These are phyloP conservation scores for Campoplex nolae DNA, from an alignment of 2,888 invertebrate species.

Conservation along the genomic window DNA sequence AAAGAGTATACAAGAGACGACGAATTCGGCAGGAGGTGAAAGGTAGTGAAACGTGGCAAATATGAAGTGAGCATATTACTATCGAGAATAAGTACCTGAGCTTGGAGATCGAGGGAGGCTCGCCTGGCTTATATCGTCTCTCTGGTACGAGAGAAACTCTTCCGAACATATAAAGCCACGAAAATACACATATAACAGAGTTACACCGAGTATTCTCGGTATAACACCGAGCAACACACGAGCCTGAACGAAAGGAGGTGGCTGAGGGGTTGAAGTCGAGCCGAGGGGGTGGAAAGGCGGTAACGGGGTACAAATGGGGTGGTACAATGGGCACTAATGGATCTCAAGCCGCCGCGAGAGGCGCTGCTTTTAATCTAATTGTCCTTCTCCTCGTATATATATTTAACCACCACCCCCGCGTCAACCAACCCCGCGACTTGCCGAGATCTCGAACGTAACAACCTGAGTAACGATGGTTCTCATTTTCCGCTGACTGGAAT, in stretches of 20 bases:
- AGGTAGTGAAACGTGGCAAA: slow-evolving; percentile 76
- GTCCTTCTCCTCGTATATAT: slow-evolving; percentile 78
- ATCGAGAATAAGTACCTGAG: slow-evolving; percentile 84
- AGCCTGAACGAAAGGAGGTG: slow-evolving; percentile 53
- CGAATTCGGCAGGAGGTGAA: slow-evolving; percentile 63
- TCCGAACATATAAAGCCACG: background rate
- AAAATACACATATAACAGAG: slow-evolving; percentile 15
- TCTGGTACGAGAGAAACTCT: slow-evolving; percentile 38
- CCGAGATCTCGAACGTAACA: slow-evolving; percentile 66
- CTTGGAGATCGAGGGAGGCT: slow-evolving; percentile 81
- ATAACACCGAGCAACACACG: slow-evolving; percentile 51
- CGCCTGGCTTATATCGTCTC: slow-evolving; percentile 55
- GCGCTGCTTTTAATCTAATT: slow-evolving; percentile 85
- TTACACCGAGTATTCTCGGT: slow-evolving; percentile 32
- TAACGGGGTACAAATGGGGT: slow-evolving; percentile 83
- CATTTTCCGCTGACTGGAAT: slow-evolving; percentile 17
- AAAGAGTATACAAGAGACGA: slow-evolving; percentile 28
- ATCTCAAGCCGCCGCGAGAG: slow-evolving; percentile 84
- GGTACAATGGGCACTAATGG: slow-evolving; percentile 85
- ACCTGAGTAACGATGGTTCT: slow-evolving; percentile 34
- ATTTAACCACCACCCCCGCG: slow-evolving; percentile 68
- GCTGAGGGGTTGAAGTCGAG: slow-evolving; percentile 72
- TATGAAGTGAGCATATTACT: slow-evolving; percentile 85
- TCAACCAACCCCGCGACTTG: slow-evolving; percentile 70
- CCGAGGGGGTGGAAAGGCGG: slow-evolving; percentile 76